phyloP scores from a whole-genome alignment of 2,888 invertebrate species.

The Napeogenes sylphis region DNA sequence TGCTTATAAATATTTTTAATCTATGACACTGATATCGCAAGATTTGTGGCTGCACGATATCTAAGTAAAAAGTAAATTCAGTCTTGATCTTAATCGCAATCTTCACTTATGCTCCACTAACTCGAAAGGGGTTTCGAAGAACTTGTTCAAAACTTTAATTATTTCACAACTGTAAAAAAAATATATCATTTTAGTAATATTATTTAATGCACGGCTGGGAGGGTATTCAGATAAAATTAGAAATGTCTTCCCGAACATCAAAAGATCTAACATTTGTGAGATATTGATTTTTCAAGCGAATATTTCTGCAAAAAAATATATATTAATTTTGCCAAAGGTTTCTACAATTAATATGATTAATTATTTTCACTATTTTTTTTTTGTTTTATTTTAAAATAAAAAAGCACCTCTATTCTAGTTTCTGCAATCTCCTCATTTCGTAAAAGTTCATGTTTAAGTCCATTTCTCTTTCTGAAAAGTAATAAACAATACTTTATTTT shows the following conservation, averaged over 20 bases:
- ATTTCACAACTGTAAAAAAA: conserved; percentile 24
- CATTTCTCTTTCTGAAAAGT: conserved; percentile 64
- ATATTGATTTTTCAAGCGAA: too few species aligned
- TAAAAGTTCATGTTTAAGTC: conserved; percentile 67
- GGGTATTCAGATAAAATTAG: too few species aligned
- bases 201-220: too few species aligned
- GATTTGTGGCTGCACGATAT: conserved; percentile 28
- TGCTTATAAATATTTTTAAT: not conserved
- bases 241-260: too few species aligned
- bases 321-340: too few species aligned
- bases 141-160: too few species aligned
- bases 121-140: not conserved
- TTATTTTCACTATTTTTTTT: too few species aligned
- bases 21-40: conserved; percentile 29
- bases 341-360: too few species aligned
- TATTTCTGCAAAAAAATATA: too few species aligned
- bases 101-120: too few species aligned
- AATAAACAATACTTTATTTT: conserved; percentile 13
- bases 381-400: not conserved
- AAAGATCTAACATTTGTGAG: too few species aligned
- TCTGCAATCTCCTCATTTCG: conserved; percentile 69
- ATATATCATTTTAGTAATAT: conserved; percentile 3
- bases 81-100: conserved; percentile 32
- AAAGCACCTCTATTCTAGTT: conserved; percentile 65
- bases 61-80: conserved; percentile 32